These are phyloP conservation scores for Sycophila sp. DNA, from an alignment of 1,140 invertebrate genomes.

Conservation along the genomic window DNA sequence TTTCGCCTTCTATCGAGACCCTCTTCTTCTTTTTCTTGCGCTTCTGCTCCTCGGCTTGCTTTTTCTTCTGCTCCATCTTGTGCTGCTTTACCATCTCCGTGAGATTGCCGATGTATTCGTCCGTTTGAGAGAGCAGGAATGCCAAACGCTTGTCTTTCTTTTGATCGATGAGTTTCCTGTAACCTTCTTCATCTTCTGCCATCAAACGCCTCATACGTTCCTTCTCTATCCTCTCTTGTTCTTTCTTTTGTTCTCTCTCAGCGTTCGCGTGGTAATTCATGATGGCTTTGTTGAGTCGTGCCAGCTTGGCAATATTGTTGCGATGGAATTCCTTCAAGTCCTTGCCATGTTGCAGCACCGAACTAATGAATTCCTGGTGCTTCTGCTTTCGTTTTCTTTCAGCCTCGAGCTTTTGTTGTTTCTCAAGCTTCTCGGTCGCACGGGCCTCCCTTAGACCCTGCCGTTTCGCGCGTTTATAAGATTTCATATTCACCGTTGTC, in stretches of 20 bases:
- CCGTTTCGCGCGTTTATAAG: slow-evolving; percentile 95
- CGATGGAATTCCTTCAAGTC: slow-evolving; percentile 97
- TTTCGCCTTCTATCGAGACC: slow-evolving; percentile 75
- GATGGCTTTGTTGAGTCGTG: slow-evolving; percentile 93
- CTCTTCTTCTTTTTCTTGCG: slow-evolving; percentile 68
- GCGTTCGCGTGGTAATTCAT: slow-evolving; percentile 97
- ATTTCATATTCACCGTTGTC: slow-evolving; percentile 95
- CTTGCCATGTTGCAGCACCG: slow-evolving; percentile 96
- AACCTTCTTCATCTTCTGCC: slow-evolving; percentile 95
- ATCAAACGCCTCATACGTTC: slow-evolving; percentile 98
- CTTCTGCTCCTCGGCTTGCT: slow-evolving; percentile 84
- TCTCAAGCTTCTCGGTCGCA: slow-evolving; percentile 97
- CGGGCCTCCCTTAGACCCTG: slow-evolving; percentile 95
- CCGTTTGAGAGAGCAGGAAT: slow-evolving; percentile 96
- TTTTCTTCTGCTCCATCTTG: slow-evolving; percentile 87
- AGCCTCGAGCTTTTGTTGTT: slow-evolving; percentile 97
- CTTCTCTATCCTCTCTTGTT: slow-evolving; percentile 98
- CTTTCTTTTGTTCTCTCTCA: slow-evolving; percentile 98
- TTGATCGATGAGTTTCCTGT: slow-evolving; percentile 98
- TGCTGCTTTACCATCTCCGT: slow-evolving; percentile 97
- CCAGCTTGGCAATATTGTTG: slow-evolving; percentile 88
- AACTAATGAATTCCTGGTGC: slow-evolving; percentile 94
- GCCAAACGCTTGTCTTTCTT: slow-evolving; percentile 99
- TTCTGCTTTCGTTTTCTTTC: slow-evolving; percentile 95
- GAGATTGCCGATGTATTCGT: slow-evolving; percentile 97